Evolutionary conservation across 2,797 vertebrate species (phyloP).

Genomic region (Leptatherina wallacei): DNA sequence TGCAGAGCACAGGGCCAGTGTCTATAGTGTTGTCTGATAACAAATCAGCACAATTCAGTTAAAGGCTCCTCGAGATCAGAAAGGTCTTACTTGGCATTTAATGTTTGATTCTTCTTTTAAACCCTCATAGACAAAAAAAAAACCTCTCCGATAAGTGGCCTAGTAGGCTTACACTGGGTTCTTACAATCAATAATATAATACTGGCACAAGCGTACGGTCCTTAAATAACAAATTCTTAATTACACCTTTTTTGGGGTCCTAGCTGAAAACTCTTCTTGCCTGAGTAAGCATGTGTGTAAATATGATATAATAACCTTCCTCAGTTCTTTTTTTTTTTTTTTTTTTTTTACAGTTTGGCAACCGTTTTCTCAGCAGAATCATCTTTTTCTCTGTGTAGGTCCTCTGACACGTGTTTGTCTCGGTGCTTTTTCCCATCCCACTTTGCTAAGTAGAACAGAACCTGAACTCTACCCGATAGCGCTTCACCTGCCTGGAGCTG

Average conservation of each 20-base stretch:
- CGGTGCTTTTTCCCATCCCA: constrained; percentile 37
- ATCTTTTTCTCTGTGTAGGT: constrained; percentile 32
- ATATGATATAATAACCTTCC: constrained; percentile 66
- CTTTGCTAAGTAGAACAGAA: constrained; percentile 73
- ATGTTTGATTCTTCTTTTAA: constrained; percentile 67
- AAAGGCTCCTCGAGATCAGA: constrained; percentile 53
- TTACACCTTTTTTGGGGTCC: constrained; percentile 77
- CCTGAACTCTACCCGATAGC: constrained; percentile 65
- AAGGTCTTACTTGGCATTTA: constrained; percentile 48
- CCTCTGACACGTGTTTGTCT: constrained; percentile 34
- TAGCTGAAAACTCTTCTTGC: constrained; percentile 72
- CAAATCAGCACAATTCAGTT: constrained; percentile 68
- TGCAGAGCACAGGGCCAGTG: constrained; percentile 58
- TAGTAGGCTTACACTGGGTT: constrained; percentile 51
- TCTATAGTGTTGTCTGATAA: constrained; percentile 74
- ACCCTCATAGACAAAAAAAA: constrained; percentile 66
- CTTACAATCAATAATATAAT: constrained; percentile 71
- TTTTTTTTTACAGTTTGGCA: constrained; percentile 75
- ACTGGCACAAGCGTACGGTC: constrained; percentile 80
- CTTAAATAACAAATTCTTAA: constrained; percentile 64
- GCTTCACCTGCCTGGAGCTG: constrained; percentile 69
- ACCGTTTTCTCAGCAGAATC: constrained; percentile 64
- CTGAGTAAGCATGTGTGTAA: constrained; percentile 66
- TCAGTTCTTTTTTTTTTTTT: constrained; percentile 11
- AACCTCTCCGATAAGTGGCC: constrained; percentile 44